Evolutionary conservation across 2,113 vertebrate genomes (phyloP).

Genomic region (Odontophorus gujanensis): DNA sequence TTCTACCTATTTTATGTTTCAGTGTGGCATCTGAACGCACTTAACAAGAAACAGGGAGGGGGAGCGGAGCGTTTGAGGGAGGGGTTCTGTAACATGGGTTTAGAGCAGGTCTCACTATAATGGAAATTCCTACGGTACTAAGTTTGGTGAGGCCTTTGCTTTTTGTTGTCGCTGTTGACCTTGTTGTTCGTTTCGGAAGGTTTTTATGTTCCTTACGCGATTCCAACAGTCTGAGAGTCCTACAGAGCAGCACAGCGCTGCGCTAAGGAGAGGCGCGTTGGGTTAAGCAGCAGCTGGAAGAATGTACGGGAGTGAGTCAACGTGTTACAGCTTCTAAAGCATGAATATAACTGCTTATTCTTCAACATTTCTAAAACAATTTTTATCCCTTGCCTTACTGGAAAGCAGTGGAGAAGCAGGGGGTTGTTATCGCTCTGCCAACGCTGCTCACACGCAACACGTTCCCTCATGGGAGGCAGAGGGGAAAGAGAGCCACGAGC

Average conservation of each 20-base stretch:
- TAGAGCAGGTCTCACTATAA: constrained; percentile 47
- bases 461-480: neutral
- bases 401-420: neutral
- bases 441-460: neutral
- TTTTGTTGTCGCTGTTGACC: neutral
- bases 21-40: constrained; percentile 76
- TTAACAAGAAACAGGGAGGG: constrained; percentile 64
- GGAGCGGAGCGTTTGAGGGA: neutral
- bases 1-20: constrained; percentile 78
- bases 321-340: constrained; percentile 17
- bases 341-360: neutral
- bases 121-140: constrained; percentile 36
- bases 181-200: neutral
- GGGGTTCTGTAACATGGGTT: constrained; percentile 47
- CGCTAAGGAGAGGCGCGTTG: neutral
- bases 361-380: neutral
- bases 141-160: neutral
- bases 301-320: constrained; percentile 17
- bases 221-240: constrained; percentile 58
- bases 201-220: neutral
- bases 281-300: constrained; percentile 48
- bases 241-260: constrained; percentile 26
- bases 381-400: neutral
- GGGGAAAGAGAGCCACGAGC: neutral
- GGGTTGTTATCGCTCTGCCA: neutral